Percentiles rank a stretch among this genome's conserved stretches.
Evolutionary conservation across 2,797 vertebrate genomes (phyloP).

Genomic region (Poecilia wingei): DNA sequence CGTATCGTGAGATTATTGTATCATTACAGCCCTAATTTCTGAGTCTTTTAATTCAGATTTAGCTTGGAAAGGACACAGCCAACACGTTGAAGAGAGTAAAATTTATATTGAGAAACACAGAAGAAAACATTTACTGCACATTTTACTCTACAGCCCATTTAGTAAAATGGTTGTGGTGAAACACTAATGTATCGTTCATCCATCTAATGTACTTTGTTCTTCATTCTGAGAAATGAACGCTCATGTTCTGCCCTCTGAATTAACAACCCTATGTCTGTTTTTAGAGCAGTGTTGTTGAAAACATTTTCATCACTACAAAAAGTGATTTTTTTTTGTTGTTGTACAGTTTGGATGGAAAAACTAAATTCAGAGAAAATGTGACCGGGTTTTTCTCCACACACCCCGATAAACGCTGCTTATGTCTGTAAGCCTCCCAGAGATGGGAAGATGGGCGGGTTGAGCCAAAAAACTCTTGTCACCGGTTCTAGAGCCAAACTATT

Average conservation of each 20-base stretch:
- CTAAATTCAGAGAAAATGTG: conserved; percentile 16
- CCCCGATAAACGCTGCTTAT: conserved; percentile 1
- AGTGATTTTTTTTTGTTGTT: conserved; percentile 2
- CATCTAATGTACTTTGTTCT: not conserved
- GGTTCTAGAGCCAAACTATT: conserved; percentile 72
- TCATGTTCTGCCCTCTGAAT: not conserved
- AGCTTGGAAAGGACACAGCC: not conserved
- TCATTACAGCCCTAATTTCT: not conserved
- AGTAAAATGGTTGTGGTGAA: not conserved
- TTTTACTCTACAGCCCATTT: not conserved
- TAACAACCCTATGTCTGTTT: not conserved
- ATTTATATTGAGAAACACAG: not conserved
- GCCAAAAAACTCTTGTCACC: conserved; percentile 66
- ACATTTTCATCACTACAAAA: not conserved
- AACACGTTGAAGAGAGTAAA: not conserved
- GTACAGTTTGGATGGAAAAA: conserved; percentile 14
- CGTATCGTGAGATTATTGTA: no score
- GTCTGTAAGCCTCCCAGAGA: conserved; percentile 32
- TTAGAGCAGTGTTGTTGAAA: not conserved
- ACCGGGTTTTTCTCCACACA: conserved; percentile 8
- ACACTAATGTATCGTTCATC: not conserved
- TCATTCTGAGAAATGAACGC: not conserved
- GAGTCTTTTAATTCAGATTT: not conserved
- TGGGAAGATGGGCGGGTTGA: conserved; percentile 9
- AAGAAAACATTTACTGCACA: not conserved